Evolutionary conservation across 2,113 vertebrate genomes (phyloP), one percentile per base, ranked within the genome.

Genomic region (Cervus canadensis): DNA sequence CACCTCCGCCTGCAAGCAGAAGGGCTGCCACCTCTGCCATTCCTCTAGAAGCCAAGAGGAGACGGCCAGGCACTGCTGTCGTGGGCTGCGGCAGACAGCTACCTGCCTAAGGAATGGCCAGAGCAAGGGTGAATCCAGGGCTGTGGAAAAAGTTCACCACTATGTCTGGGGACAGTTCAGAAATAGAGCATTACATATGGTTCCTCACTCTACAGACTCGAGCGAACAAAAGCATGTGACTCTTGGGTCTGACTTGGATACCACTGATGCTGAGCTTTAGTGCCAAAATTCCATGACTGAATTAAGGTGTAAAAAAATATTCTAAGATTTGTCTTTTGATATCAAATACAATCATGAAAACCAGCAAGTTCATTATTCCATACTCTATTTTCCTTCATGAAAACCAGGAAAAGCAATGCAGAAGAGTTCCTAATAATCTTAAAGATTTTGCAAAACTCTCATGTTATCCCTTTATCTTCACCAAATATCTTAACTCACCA

Each of bases 361-460:
- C 52, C 7, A 25, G 52, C 45, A 88, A 76, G 94, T 82, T 84
- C 40, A 33, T 43, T 54, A 76, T 30, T 87, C 11, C 14, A 67
- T 48, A 50, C 28, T 71, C 23, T 88, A 16, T 36, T 62, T 45
- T 59, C 12, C 54, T 60, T 93, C 26, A 28, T 19, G 43, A 36
- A 79, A 89, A 64, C n/a, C 9, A 76, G 57, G 59, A 71, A 76
- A 84, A 96, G 79, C 45, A 84, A 89, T 59, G 87, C n/a, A 40
- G 48, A 59, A 57, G 52, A 59, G 36, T 91, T 90, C 26, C 25
- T 45, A 88, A 93, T n/a, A 74, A 92, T 50, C 78, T 89, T 43
- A 43, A 96, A 54, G 89, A 89, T 64, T 98, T 40, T 94, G 71
- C n/a, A 74, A 83, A 83, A 52, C 52, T 91, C 45, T 93, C n/a